phyloP scores from a whole-genome alignment of 2,888 invertebrate species.

The Plagodis pulveraria region DNA sequence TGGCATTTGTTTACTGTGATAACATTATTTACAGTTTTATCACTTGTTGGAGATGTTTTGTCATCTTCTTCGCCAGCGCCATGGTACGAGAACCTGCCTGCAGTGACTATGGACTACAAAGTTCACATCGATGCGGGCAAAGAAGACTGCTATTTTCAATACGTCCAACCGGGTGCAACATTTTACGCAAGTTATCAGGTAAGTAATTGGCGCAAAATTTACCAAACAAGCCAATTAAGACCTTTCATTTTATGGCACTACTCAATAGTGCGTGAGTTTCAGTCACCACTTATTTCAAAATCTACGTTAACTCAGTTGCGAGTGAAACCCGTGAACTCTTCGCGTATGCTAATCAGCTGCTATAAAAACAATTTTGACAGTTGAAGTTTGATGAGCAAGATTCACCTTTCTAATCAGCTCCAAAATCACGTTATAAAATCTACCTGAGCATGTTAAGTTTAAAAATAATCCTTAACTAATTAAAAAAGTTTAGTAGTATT shows the following conservation, averaged over 20 bases:
- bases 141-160: conserved; percentile 98
- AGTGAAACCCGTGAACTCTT: conserved; percentile 2
- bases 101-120: conserved; percentile 98
- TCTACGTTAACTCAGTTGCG: too few relatives aligned
- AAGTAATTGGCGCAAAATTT: conserved; percentile 42
- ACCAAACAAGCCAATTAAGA: conserved; percentile 16
- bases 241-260: conserved; percentile 5
- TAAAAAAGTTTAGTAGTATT: not conserved
- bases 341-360: conserved; percentile 17
- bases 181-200: conserved; percentile 98
- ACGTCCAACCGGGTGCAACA: conserved; percentile 95
- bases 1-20: conserved; percentile 80
- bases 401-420: too few relatives aligned
- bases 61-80: conserved; percentile 86
- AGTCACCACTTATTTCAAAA: conserved; percentile 11
- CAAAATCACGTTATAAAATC: too few relatives aligned
- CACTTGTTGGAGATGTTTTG: conserved; percentile 76
- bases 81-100: conserved; percentile 95
- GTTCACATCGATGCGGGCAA: conserved; percentile 96
- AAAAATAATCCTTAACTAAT: too few relatives aligned
- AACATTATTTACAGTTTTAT: conserved; percentile 80
- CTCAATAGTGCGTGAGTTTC: not conserved
- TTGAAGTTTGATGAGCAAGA: not conserved
- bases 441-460: too few relatives aligned
- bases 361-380: conserved; percentile 7